These are phyloP conservation scores for Sebastes taczanowskii DNA, from an alignment of 2,797 vertebrate genomes.

Conservation along the genomic window DNA sequence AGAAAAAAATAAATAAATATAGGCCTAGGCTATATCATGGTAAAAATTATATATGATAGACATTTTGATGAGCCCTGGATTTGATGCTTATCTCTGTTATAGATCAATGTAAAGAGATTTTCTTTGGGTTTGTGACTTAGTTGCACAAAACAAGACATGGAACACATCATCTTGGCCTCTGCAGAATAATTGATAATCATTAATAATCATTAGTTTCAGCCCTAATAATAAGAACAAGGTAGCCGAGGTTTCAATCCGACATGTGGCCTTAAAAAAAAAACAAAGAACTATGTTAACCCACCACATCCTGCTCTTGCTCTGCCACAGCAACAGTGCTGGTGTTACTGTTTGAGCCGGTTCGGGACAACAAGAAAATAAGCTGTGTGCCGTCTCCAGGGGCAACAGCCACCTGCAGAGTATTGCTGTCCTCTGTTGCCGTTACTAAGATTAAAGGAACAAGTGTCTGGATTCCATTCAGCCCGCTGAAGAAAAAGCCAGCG, in stretches of 20 bases:
- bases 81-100: neutral
- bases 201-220: neutral
- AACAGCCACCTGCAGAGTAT: constrained; percentile 37
- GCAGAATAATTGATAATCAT: neutral
- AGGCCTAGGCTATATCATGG: no score
- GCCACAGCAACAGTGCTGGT: neutral
- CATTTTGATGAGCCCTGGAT: neutral
- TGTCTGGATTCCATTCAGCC: constrained; percentile 59
- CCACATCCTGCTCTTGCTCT: constrained; percentile 37
- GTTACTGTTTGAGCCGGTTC: constrained; percentile 4
- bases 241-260: no score
- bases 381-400: neutral
- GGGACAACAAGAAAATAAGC: constrained; percentile 2
- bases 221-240: neutral
- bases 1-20: no score
- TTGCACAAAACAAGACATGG: neutral
- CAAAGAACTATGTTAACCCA: neutral
- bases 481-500: neutral
- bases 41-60: no score
- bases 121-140: neutral
- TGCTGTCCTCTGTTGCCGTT: constrained; percentile 9
- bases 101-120: neutral
- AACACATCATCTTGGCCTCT: neutral
- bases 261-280: neutral
- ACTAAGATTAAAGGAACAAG: constrained; percentile 56